Conservation (phyloP, 2,113 vertebrate species). For the Myotis lucifugus region DNA sequence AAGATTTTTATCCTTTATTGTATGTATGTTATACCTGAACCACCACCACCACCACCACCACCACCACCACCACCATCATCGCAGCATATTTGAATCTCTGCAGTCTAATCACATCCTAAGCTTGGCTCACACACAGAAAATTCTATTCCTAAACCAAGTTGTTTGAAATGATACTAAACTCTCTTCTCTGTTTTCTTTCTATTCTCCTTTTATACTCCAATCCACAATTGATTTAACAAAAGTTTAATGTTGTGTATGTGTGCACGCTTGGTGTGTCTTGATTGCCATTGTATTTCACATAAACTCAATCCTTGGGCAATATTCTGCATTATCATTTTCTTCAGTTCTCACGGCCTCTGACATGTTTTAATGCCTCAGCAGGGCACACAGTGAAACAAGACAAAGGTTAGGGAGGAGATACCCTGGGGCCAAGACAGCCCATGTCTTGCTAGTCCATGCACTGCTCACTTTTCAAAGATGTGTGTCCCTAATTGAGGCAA, state of each 20-base stretch:
- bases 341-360: background rate
- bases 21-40: background rate
- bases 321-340: background rate
- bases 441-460: background rate
- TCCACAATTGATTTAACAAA: background rate
- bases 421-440: background rate
- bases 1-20: background rate
- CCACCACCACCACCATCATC: background rate
- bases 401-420: background rate
- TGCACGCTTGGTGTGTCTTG: background rate
- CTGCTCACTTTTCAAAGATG: constrained; percentile 8
- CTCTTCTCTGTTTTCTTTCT: background rate
- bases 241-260: background rate
- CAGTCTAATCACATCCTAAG: background rate
- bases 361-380: background rate
- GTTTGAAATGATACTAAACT: constrained; percentile 26
- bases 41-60: no score
- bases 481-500: constrained; percentile 62
- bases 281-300: background rate
- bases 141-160: background rate
- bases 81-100: background rate
- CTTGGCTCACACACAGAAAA: background rate
- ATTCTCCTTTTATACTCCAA: background rate
- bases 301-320: background rate
- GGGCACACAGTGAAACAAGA: background rate